These are phyloP conservation scores for Therioaphis trifolii DNA, from an alignment of 2,888 invertebrate genomes.

Conservation along the genomic window DNA sequence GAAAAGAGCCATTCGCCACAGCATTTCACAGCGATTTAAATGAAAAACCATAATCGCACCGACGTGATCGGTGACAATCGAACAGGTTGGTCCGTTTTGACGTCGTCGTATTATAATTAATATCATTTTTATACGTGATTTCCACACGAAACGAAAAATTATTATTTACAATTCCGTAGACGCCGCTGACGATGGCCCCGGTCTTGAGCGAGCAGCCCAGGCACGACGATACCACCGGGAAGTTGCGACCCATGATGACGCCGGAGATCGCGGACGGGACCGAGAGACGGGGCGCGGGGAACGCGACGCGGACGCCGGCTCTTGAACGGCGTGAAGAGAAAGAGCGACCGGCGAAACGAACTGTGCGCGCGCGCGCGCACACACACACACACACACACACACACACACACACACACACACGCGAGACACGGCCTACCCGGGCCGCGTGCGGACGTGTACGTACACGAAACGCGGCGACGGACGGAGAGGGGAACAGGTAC, in stretches of 20 bases:
- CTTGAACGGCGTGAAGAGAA: too few relatives aligned
- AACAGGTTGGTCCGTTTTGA: too few relatives aligned
- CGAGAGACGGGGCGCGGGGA: neutral
- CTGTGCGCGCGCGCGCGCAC: neutral
- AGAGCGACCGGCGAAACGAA: neutral
- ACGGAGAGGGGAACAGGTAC: too few relatives aligned
- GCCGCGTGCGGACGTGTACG: neutral
- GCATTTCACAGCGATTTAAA: too few relatives aligned
- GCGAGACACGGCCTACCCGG: neutral
- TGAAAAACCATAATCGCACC: too few relatives aligned
- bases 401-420: too few relatives aligned
- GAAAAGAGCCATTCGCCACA: too few relatives aligned
- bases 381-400: too few relatives aligned
- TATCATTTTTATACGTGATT: too few relatives aligned
- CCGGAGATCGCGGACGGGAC: neutral
- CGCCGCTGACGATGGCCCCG: slow-evolving; percentile 80
- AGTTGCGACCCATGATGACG: slow-evolving; percentile 68
- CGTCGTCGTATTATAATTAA: too few relatives aligned
- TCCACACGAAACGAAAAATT: too few relatives aligned
- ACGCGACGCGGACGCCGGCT: neutral
- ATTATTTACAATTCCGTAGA: slow-evolving; percentile 76
- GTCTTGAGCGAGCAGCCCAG: slow-evolving; percentile 78
- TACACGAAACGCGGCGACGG: neutral
- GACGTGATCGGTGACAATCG: too few relatives aligned
- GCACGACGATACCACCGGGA: slow-evolving; percentile 75